Evolutionary conservation across 2,113 vertebrate genomes (phyloP).

Genomic region (Urocitellus parryii): DNA sequence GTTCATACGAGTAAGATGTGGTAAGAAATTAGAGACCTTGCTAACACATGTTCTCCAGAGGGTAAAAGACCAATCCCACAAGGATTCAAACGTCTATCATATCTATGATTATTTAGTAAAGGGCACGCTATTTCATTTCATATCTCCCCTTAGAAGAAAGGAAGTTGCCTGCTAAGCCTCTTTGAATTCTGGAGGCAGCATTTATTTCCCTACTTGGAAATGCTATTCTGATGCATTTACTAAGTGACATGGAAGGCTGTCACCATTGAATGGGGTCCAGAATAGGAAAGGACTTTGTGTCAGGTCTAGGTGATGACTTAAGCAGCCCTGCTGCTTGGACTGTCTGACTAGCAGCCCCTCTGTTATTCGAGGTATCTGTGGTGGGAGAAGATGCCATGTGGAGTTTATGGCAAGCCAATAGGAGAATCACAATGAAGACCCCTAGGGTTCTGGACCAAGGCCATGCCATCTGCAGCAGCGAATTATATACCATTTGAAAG

Average conservation of each 20-base stretch:
- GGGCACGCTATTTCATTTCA: background rate
- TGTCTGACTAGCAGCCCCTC: background rate
- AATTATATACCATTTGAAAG: conserved; percentile 67
- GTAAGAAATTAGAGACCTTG: background rate
- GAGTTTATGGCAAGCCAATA: conserved; percentile 54
- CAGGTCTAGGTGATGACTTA: background rate
- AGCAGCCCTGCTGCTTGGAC: background rate
- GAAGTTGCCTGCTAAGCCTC: background rate
- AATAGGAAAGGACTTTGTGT: background rate
- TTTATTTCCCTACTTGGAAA: background rate
- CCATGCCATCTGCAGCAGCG: conserved; percentile 73
- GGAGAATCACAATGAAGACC: conserved; percentile 58
- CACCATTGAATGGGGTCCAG: background rate
- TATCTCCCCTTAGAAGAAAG: background rate
- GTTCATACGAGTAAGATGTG: background rate
- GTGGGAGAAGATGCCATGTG: conserved; percentile 53
- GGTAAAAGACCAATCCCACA: background rate
- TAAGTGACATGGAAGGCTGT: background rate
- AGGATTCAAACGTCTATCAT: background rate
- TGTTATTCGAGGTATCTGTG: conserved; percentile 43
- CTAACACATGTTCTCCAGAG: background rate
- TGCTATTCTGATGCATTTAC: background rate
- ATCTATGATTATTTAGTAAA: background rate
- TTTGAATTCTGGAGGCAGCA: background rate
- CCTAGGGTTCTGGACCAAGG: conserved; percentile 66